Evolutionary conservation across 2,888 invertebrate genomes (phyloP).

Genomic region (Coecobrya sp.): DNA sequence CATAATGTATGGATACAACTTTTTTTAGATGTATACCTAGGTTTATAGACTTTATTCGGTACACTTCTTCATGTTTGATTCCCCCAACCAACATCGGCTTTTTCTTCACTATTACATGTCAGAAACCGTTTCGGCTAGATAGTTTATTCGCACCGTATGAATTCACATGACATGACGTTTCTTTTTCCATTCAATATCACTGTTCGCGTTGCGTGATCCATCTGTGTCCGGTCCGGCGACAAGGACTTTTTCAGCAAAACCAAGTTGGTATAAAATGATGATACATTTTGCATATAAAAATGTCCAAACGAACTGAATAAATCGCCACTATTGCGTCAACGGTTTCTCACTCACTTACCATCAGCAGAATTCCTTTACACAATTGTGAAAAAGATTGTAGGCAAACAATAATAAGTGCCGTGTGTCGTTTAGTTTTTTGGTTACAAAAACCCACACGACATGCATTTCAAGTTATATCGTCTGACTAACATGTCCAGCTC

Average conservation of each 20-base stretch:
- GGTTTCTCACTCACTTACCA: not conserved
- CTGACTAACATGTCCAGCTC: too few relatives aligned
- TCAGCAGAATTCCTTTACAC: not conserved
- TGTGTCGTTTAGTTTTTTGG: too few relatives aligned
- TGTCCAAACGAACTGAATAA: not conserved
- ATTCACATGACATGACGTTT: constrained; percentile 40
- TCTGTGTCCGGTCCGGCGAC: constrained; percentile 49
- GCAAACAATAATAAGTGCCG: too few relatives aligned
- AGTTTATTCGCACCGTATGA: constrained; percentile 2
- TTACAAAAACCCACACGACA: not conserved
- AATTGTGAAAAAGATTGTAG: not conserved
- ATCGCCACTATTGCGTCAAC: not conserved
- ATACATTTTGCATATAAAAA: constrained; percentile 6
- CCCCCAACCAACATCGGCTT: constrained; percentile 14
- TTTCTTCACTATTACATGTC: not conserved
- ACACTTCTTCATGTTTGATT: constrained; percentile 37
- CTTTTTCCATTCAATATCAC: constrained; percentile 30
- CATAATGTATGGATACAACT: not conserved
- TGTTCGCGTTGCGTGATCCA: constrained; percentile 37
- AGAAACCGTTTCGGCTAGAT: constrained; percentile 2
- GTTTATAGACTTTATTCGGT: not conserved
- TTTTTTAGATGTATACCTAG: not conserved
- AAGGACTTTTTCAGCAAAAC: constrained; percentile 24
- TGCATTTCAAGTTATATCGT: too few relatives aligned
- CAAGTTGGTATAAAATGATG: not conserved